Evolutionary conservation across 2,888 invertebrate genomes (phyloP).

Genomic region (Lycaena phlaeas): DNA sequence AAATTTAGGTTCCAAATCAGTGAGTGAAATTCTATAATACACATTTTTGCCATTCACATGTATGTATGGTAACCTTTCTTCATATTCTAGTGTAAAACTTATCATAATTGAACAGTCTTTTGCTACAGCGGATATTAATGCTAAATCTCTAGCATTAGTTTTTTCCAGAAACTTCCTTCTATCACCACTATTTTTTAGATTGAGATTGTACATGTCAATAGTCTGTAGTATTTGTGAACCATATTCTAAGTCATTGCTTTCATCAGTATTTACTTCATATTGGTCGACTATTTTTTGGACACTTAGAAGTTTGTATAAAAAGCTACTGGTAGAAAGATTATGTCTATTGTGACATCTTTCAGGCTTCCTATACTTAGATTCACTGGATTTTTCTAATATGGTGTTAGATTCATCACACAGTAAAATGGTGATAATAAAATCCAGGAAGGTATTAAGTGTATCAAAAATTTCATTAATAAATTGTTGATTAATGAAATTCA

Average conservation of each 20-base stretch:
- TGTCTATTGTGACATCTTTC: conserved; percentile 26
- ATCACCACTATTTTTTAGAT: conserved; percentile 26
- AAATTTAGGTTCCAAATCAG: conserved; percentile 80
- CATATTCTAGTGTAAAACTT: conserved; percentile 44
- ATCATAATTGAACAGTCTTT: conserved; percentile 82
- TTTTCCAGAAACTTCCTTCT: conserved; percentile 28
- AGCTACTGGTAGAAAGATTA: conserved; percentile 22
- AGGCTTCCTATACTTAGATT: conserved; percentile 9
- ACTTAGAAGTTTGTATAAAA: conserved; percentile 36
- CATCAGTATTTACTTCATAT: conserved; percentile 16
- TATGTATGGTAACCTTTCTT: conserved; percentile 29
- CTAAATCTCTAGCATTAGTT: conserved; percentile 29
- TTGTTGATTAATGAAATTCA: conserved; percentile 23
- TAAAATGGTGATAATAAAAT: conserved; percentile 43
- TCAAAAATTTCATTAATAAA: conserved; percentile 31
- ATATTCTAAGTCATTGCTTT: conserved; percentile 30
- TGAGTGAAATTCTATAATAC: conserved; percentile 71
- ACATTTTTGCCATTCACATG: conserved; percentile 43
- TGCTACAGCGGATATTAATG: conserved; percentile 76
- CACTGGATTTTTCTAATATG: conserved; percentile 18
- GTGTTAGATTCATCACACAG: conserved; percentile 22
- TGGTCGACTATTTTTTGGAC: conserved; percentile 43
- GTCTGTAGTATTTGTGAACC: conserved; percentile 31
- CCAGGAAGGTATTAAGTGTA: conserved; percentile 32
- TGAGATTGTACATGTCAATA: conserved; percentile 26